Evolutionary conservation across 2,888 invertebrate genomes (phyloP).

Genomic region (Drosophila austrosaltans): DNA sequence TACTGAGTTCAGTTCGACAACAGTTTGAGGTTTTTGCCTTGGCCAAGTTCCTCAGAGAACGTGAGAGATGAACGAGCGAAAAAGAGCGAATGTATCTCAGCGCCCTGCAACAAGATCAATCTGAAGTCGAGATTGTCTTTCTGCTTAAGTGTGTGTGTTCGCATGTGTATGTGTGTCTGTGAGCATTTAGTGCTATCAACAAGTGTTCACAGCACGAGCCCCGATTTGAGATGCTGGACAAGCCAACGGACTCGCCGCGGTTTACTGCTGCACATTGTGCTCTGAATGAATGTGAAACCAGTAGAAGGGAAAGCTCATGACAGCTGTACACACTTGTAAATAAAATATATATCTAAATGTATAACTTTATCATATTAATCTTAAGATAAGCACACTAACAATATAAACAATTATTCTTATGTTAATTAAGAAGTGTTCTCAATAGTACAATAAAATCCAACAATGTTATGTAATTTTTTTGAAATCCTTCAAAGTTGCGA

Average conservation of each 20-base stretch:
- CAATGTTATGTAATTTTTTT: too few relatives aligned
- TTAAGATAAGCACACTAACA: too few relatives aligned
- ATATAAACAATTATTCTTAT: too few relatives aligned
- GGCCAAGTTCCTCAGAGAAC: slow-evolving; percentile 20
- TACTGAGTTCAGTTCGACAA: slow-evolving; percentile 57
- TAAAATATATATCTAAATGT: background rate
- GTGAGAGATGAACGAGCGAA: slow-evolving; percentile 11
- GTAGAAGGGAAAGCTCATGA: background rate
- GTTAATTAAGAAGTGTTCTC: too few relatives aligned
- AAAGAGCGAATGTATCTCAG: slow-evolving; percentile 16
- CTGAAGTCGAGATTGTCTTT: slow-evolving; percentile 35
- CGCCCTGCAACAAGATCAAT: slow-evolving; percentile 67
- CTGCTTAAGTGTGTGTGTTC: slow-evolving; percentile 31
- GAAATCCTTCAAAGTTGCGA: too few relatives aligned
- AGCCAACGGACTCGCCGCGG: slow-evolving; percentile 30
- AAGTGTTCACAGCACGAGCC: slow-evolving; percentile 29
- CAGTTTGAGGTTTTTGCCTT: slow-evolving; percentile 57
- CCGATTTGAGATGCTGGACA: slow-evolving; percentile 11
- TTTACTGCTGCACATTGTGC: slow-evolving; percentile 32
- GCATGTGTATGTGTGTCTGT: background rate
- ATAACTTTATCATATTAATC: too few relatives aligned
- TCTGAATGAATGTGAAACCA: background rate
- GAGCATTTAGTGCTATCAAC: slow-evolving; percentile 16
- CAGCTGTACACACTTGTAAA: background rate
- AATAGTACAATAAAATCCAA: too few relatives aligned